Evolutionary conservation across 1,140 invertebrate species (phyloP), one percentile per base, ranked within the genome.

Genomic region (Cotesia vestalis): DNA sequence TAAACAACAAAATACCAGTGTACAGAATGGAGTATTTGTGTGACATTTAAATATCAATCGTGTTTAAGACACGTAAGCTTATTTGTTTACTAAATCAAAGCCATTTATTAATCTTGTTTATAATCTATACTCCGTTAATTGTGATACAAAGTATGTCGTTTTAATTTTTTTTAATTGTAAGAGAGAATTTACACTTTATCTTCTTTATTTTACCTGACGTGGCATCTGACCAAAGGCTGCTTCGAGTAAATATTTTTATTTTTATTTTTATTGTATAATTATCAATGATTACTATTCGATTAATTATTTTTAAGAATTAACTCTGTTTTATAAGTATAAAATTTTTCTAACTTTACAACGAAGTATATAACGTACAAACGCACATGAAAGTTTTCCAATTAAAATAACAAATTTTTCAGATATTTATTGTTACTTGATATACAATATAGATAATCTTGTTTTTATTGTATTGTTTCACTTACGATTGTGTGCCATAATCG

Each of bases 141-240:
- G 76, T 81, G 78, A 79, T 78, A 78, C 71, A 76, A 75, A 73
- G 35, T 73, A 75, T 78, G 76, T 77, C 74, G 75, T 75, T 69
- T 68, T 73, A 73, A 66, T 69, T 70, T 72, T 52, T 73, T 40
- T 67, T 73, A 62, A 75, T 74, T 74, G 73, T 69, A 75, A 76
- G 72, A 36, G 71, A 55, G 36, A 55, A 78, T 77, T 55, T 77
- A 73, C 72, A 75, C 76, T 78, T 77, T 79, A 75, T 76, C 73
- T 78, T 79, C 71, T 70, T 78, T 46, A 46, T 46, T 46, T 46
- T 77, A 76, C 57, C 72, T 69, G 76, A 76, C 60, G 74, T 78
- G 67, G 77, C 74, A 72, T 73, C 76, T 76, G 74, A 79, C 76
- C 76, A 79, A 80, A 80, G 79, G 79, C 75, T 79, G 73, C 76